Base-by-base conservation (phyloP, 2,113 vertebrate genomes). In the Prunella fulvescens region DNA sequence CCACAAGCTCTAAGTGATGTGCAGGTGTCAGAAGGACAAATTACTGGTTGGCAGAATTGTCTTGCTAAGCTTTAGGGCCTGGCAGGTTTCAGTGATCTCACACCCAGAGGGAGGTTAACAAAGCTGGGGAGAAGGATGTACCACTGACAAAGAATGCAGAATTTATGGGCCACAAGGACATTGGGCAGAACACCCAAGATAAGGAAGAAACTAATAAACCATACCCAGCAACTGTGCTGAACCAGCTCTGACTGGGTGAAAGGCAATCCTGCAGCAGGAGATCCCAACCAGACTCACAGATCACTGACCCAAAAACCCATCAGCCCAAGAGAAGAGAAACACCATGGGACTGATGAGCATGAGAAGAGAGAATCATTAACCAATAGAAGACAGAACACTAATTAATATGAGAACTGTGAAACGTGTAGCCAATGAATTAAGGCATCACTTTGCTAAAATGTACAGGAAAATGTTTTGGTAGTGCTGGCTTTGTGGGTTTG, bases 241-340 rank as follows among this genome's bases (percentile, higher is more conserved):
- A 17, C 9, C 33, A 65, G 67, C 77, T 37, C 8, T 8, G 10
- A 12, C 8, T 24, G 33, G 37, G 60, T 24, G 24, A 44, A 48
- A 81, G 44, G 35, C 3, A 37, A 57, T 57, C 57, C 33, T 16
- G 19, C 26, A 58, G 51, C 37, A 22, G 51, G 14, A 73, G 51
- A 65, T 28, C 50, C 25, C 4, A 1, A 33, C 16, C 65, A 35
- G 0, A 54, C 35, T 18, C 65, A 35, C 0, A 0, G 33, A 76
- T 25, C 26, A 45, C 2, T 23, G 37, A 73, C 28, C 19, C 51
- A 50, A 50, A 71, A 73, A 9, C 22, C 19, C 58, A 73, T 14
- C 1, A 0, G 45, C 7, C n/a, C 58, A 23, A 44, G 50, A 39
- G 37, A 51, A n/a, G 18, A 81, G 44, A 44, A 81, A 88, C 39